phyloP scores from a whole-genome alignment of 2,113 vertebrate species.

The Bostrychus sinensis region DNA sequence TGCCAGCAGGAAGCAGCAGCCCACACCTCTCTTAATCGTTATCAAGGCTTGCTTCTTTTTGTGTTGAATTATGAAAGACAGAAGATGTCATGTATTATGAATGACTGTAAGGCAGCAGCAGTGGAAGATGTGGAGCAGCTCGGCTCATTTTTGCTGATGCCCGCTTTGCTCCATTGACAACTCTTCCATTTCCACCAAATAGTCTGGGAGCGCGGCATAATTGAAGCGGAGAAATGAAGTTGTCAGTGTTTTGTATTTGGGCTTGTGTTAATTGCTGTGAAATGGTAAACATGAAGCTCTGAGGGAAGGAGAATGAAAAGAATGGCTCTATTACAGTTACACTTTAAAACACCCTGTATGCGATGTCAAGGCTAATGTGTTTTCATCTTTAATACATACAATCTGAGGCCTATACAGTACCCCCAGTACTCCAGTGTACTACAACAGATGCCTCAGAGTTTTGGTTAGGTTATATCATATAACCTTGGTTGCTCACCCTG shows the following conservation, averaged over 20 bases:
- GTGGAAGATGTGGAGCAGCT: slow-evolving; percentile 48
- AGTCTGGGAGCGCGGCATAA: slow-evolving; percentile 27
- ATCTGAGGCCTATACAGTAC: not conserved
- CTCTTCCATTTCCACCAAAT: slow-evolving; percentile 19
- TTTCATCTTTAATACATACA: not conserved
- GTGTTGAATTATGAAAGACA: slow-evolving; percentile 73
- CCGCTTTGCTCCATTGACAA: slow-evolving; percentile 27
- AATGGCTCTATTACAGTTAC: not conserved
- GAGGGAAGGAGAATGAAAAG: slow-evolving; percentile 8
- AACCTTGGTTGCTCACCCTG: too few relatives aligned
- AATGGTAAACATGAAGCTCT: slow-evolving; percentile 21
- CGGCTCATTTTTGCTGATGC: slow-evolving; percentile 48
- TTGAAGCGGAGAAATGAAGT: slow-evolving; percentile 36
- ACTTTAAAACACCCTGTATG: not conserved
- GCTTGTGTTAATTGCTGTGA: slow-evolving; percentile 16
- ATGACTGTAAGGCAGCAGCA: slow-evolving; percentile 63
- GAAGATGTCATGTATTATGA: slow-evolving; percentile 70
- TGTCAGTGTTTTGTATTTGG: slow-evolving; percentile 30
- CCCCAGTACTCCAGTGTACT: not conserved
- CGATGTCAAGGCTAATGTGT: not conserved
- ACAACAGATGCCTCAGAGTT: not conserved
- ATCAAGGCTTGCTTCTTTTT: slow-evolving; percentile 52
- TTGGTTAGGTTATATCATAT: too few relatives aligned
- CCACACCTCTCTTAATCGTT: slow-evolving; percentile 51
- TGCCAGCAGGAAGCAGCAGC: not conserved